Evolutionary conservation across 1,140 invertebrate genomes (phyloP), one percentile per base, ranked within the genome.

Genomic region (Phortica variegata): DNA sequence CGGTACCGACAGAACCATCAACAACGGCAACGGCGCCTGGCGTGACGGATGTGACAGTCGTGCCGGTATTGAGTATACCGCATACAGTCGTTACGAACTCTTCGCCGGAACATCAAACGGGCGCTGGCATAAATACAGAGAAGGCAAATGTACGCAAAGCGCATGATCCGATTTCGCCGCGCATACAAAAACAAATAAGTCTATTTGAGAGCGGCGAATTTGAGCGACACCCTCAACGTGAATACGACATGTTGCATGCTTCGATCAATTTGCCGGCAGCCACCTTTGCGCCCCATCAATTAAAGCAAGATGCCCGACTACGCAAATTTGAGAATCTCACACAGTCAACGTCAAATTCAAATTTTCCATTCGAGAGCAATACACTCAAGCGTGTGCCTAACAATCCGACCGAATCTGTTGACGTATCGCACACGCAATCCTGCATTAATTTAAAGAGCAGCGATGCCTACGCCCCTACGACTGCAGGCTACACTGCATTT

Each of bases 171-270:
- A 57, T 74, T 9, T 76, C 68, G 20, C 61, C 71, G 4, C 55
- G 60, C 9, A 70, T 75, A 18, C 68, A 73, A n/a, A 68, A 75
- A 23, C 72, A 75, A 33, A 72, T 75, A 12, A 75, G 65, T 41
- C 38, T 75, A 6, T 75, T 68, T 37, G 72, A 75, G 43, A 54
- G 61, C n/a, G 52, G 37, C 0, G 47, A 41, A 9, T 37, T 39
- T 16, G 13, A 38, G 10, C 31, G 36, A 9, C 47, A 37, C 17
- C 9, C n/a, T 20, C 16, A 46, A 29, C 21, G 56, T 56, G n/a
- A 50, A 48, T 3, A 51, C 10, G n/a, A 16, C 29, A 56, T 50
- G 2, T 8, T 72, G 43, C 69, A 68, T 43, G 69, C 63, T 3
- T 73, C 69, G 2, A 72, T 72, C 5, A 72, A 73, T 43, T 36